Evolutionary conservation across 1,140 invertebrate species (phyloP), one percentile per base, ranked within the genome.

Genomic region (Temnothorax nylanderi): DNA sequence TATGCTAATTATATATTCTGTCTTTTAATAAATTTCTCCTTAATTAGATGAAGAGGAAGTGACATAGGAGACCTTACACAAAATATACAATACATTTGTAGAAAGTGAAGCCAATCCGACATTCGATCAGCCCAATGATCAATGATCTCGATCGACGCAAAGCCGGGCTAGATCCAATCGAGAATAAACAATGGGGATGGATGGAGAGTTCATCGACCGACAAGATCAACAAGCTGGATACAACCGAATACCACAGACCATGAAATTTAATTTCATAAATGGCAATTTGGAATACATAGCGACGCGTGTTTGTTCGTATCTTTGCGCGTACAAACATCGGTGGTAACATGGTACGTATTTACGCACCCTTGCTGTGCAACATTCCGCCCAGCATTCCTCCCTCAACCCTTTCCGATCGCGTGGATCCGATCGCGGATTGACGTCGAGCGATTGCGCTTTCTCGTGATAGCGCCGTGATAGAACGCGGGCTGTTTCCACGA

Each of bases 231-330:
- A 74, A 84, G 56, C 49, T 37, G 54, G 13, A 49, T 60, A 82
- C 88, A 86, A 82, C 65, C 74, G 81, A n/a, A 41, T 64, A 92
- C 87, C 87, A 74, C 75, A 84, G 85, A 88, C 87, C 86, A 89
- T 89, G 89, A 90, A 93, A 93, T 93, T 93, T 93, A 92, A 93
- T 93, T 92, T 93, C 88, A 85, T 90, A 93, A 93, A 93, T 93
- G 88, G 92, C 90, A 89, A 89, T 87, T 81, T 80, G 69, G 37
- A 65, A 74, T 49, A 72, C 80, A 77, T 65, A 62, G 62, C 47
- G 13, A 34, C 44, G 72, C 47, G 32, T 85, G 78, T 90, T 89
- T 89, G 85, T 86, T 56, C 74, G 69, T 49, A 56, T 71, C 62
- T 34, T 62, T 16, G 74, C 82, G 81, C 76, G 88, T 85, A 90